Percentiles rank a stretch among this genome's conserved stretches.
phyloP scores from a whole-genome alignment of 2,797 vertebrate genomes.

The Scolopax bukidnonensis region DNA sequence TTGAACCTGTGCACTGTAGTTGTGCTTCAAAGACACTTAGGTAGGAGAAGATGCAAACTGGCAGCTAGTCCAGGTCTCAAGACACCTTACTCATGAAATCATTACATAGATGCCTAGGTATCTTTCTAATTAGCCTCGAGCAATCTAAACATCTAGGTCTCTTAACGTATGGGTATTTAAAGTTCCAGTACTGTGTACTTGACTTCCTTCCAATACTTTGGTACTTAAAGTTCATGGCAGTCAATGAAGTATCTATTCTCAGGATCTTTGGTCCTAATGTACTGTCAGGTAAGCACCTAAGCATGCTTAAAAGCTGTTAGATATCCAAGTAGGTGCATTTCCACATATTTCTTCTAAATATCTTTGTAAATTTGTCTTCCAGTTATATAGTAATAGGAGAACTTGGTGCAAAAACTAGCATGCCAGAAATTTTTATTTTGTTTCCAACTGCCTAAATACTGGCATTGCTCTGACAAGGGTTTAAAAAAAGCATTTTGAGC shows the following conservation, averaged over 20 bases:
- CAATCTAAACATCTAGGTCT: background rate
- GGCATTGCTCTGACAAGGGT: constrained; percentile 60
- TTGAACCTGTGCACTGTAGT: background rate
- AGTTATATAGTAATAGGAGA: background rate
- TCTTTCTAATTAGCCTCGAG: background rate
- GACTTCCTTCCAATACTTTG: background rate
- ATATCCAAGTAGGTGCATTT: background rate
- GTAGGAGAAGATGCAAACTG: background rate
- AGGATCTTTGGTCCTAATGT: background rate
- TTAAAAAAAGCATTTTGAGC: constrained; percentile 71
- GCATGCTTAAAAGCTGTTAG: background rate
- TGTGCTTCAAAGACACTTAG: background rate
- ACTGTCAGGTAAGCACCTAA: background rate
- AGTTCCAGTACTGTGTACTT: background rate
- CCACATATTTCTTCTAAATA: background rate
- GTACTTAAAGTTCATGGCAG: background rate
- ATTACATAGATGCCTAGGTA: background rate
- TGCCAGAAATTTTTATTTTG: constrained; percentile 35
- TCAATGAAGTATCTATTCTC: background rate
- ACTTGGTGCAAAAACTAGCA: background rate
- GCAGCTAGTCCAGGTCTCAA: background rate
- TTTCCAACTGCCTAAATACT: constrained; percentile 59
- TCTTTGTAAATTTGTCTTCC: background rate
- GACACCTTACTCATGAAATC: background rate
- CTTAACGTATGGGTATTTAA: background rate